Evolutionary conservation across 2,113 vertebrate species (phyloP).

Genomic region (Osmerus mordax): DNA sequence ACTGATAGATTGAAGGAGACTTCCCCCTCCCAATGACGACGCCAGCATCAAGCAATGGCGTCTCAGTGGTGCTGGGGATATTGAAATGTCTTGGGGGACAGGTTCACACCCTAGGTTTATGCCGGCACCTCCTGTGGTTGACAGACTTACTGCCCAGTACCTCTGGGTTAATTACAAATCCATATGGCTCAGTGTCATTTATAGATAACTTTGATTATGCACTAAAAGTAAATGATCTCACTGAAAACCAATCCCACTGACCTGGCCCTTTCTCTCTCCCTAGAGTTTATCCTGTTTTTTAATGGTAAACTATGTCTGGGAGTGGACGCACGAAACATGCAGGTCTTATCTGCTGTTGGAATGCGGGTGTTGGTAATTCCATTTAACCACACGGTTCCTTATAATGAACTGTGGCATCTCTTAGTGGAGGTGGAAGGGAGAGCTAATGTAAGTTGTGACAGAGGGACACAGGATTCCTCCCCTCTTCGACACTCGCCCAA

Average conservation of each 20-base stretch:
- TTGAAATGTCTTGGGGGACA: conserved; percentile 49
- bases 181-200: conserved; percentile 57
- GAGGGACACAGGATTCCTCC: neutral
- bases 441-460: conserved; percentile 23
- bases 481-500: neutral
- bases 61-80: conserved; percentile 40
- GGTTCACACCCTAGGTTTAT: conserved; percentile 51
- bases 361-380: conserved; percentile 9
- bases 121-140: conserved; percentile 28
- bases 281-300: conserved; percentile 5
- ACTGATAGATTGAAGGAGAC: conserved; percentile 8
- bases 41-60: conserved; percentile 21
- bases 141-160: conserved; percentile 42
- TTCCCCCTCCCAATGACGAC: conserved; percentile 9
- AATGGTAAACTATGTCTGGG: conserved; percentile 4
- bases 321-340: conserved; percentile 1
- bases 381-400: conserved; percentile 19
- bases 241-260: conserved; percentile 39
- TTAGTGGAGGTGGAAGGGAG: conserved; percentile 9
- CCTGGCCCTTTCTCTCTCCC: conserved; percentile 29
- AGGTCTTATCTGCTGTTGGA: conserved; percentile 19
- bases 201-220: conserved; percentile 62
- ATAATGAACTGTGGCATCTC: conserved; percentile 36
- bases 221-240: conserved; percentile 55
- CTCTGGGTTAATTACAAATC: conserved; percentile 65